Evolutionary conservation across 2,797 vertebrate genomes (phyloP), one percentile per base, ranked within the genome.

Genomic region (Xenentodon cancila): DNA sequence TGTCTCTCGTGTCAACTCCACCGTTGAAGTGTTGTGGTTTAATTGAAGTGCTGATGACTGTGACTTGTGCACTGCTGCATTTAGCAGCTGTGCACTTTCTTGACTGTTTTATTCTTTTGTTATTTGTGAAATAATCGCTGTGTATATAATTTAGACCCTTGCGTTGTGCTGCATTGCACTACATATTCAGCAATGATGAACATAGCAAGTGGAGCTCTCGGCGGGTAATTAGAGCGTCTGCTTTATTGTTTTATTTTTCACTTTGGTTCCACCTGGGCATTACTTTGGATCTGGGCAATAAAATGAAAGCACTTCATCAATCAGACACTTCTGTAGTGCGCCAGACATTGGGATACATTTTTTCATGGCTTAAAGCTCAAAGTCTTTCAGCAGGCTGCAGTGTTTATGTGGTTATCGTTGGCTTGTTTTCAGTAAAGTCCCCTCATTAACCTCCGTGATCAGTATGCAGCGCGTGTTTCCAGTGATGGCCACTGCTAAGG

Each of bases 401-500:
- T 55, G 30, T 43, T 57, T 52, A 57, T 68, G 56, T 57, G 53
- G 32, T 13, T 18, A 25, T 47, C 68, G n/a, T 66, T 88, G 85
- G 84, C 81, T 11, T 3, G 7, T 32, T 53, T 74, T 84, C 84
- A 71, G 60, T 8, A 21, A 58, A 82, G 40, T 79, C 70, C 47
- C 32, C 62, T 77, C 34, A 64, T 85, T 82, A 78, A 71, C 72
- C 51, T 34, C 69, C 13, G 54, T 56, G 69, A 59, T 89, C 56
- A 79, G 82, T 73, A 84, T 87, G 87, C 87, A 84, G 77, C 27
- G 0, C 0, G 51, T 4, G 18, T 77, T 58, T 46, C 45, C 66
- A 45, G 27, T 61, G 51, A 80, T 77, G 70, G 71, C 54, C 4
- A 9, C 47, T 51, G 61, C 73, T 55, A 58, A 64, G 60, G 65